phyloP scores from a whole-genome alignment of 2,888 invertebrate species.

The Arrhopalites spinosus region DNA sequence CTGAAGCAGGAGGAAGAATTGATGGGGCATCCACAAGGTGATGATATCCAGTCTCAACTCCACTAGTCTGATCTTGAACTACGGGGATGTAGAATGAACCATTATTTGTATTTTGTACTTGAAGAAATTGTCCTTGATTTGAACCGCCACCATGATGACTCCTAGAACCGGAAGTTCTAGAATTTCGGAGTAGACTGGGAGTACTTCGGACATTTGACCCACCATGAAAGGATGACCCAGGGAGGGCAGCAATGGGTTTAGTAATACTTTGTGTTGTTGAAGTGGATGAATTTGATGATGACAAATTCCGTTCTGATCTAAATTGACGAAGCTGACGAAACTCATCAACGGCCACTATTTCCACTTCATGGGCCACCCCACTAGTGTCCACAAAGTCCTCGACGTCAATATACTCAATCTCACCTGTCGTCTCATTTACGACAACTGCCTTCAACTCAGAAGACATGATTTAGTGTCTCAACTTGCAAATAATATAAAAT shows the following conservation, averaged over 20 bases:
- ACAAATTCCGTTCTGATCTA: not conserved
- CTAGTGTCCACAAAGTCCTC: constrained; percentile 8
- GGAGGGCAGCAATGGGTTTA: constrained; percentile 15
- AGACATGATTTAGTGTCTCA: constrained; percentile 8
- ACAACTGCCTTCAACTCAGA: constrained; percentile 30
- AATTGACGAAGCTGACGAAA: not conserved
- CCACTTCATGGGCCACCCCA: constrained; percentile 38
- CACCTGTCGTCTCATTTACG: constrained; percentile 42
- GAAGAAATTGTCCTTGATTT: not conserved
- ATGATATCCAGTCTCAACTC: not conserved
- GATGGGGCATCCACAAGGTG: not conserved
- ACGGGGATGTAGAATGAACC: not conserved
- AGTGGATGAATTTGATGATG: constrained; percentile 3
- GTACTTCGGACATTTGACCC: constrained; percentile 26
- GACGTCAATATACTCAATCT: constrained; percentile 36
- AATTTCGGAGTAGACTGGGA: constrained; percentile 42
- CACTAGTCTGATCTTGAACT: not conserved
- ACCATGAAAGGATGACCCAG: not conserved
- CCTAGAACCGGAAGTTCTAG: not conserved
- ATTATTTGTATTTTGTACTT: not conserved
- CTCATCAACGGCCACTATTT: constrained; percentile 40
- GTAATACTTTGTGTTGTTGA: constrained; percentile 33
- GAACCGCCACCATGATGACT: not conserved
- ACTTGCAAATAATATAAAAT: too few species aligned
- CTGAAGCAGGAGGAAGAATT: constrained; percentile 10